phyloP scores from a whole-genome alignment of 1,140 invertebrate genomes.

The Aphis craccivora region DNA sequence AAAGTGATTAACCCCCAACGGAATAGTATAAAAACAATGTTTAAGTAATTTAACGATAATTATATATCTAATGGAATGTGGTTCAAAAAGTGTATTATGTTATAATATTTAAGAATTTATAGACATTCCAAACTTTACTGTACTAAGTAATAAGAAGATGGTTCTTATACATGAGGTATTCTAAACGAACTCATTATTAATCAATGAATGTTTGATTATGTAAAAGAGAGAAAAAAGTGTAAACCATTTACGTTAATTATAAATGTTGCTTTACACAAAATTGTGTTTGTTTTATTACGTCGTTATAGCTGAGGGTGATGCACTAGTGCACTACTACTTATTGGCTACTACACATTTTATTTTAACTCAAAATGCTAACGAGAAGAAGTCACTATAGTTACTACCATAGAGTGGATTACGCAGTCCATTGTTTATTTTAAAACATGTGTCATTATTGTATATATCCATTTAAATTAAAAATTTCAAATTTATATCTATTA shows the following conservation, averaged over 20 bases:
- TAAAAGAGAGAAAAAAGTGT: neutral
- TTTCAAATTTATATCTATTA: too few species aligned
- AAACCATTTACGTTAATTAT: neutral
- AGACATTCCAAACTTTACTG: neutral
- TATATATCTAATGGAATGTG: neutral
- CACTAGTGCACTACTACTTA: too few species aligned
- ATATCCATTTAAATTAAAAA: too few species aligned
- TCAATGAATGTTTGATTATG: neutral
- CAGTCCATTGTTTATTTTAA: too few species aligned
- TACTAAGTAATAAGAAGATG: neutral
- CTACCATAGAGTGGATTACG: too few species aligned
- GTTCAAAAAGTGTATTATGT: neutral
- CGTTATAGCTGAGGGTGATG: neutral
- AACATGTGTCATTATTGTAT: too few species aligned
- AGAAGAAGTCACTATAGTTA: too few species aligned
- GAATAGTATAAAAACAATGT: neutral
- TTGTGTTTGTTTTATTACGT: neutral
- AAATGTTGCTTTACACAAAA: neutral
- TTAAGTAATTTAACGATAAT: neutral
- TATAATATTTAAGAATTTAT: neutral
- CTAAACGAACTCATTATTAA: neutral
- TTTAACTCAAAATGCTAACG: too few species aligned
- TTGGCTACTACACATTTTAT: too few species aligned
- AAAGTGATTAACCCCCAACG: neutral
- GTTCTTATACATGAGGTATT: neutral